Evolutionary conservation across 1,140 invertebrate species (phyloP).

Genomic region (Anoplophora glabripennis): DNA sequence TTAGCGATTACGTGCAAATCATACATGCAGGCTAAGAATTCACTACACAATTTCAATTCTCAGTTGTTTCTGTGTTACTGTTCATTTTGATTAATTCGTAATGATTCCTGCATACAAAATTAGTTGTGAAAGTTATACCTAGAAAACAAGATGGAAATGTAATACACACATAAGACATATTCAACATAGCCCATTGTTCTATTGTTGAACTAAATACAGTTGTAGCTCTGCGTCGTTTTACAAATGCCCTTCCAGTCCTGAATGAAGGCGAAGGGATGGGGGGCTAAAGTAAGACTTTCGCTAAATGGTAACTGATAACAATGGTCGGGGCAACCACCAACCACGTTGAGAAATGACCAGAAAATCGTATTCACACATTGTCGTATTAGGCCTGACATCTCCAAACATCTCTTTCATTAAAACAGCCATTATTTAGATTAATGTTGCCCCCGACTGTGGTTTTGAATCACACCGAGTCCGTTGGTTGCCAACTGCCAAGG

Average conservation of each 20-base stretch:
- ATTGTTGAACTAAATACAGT: no score
- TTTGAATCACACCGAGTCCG: conserved; percentile 43
- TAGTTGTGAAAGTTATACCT: no score
- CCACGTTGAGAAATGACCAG: conserved; percentile 42
- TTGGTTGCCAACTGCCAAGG: conserved; percentile 40
- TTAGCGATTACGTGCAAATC: no score
- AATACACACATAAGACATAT: no score
- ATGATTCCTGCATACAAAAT: no score
- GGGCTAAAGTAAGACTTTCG: conserved; percentile 11
- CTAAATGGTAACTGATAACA: conserved; percentile 8
- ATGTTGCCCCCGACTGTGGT: conserved; percentile 46
- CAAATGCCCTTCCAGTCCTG: neutral
- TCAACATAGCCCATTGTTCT: no score
- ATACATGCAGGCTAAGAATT: no score
- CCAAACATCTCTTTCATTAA: conserved; percentile 49
- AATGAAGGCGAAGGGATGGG: neutral
- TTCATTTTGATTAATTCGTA: no score
- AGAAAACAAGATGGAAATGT: no score
- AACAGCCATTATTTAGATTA: conserved; percentile 47
- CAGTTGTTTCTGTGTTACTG: no score
- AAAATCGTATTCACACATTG: conserved; percentile 49
- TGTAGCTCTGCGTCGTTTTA: neutral
- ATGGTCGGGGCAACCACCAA: conserved; percentile 27
- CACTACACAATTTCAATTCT: no score
- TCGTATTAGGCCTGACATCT: conserved; percentile 48